A percentile compares a stretch with the other conserved stretches of the same genome.
These are phyloP conservation scores for Andrena dorsata DNA, from an alignment of 2,888 invertebrate species.

Conservation along the genomic window DNA sequence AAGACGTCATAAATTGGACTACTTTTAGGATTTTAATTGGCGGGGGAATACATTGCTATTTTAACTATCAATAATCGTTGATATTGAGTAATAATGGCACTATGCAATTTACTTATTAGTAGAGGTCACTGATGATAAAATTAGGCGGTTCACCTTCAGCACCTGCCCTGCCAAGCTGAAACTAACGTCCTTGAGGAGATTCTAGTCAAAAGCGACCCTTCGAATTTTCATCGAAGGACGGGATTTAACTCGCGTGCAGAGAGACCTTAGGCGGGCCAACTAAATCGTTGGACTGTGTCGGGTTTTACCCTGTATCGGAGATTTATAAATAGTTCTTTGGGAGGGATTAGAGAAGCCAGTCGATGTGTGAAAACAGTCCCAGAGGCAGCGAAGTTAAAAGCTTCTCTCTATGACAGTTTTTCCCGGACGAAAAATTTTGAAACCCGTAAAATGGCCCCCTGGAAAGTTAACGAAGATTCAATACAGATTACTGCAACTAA, in stretches of 20 bases:
- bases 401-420: too few relatives aligned
- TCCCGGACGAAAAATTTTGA: too few relatives aligned
- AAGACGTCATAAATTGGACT: too few relatives aligned
- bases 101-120: too few relatives aligned
- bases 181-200: background rate
- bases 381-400: background rate
- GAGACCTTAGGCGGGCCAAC: slow-evolving; percentile 38
- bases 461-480: too few relatives aligned
- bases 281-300: slow-evolving; percentile 42
- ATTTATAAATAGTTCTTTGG: slow-evolving; percentile 60
- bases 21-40: too few relatives aligned
- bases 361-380: slow-evolving; percentile 11
- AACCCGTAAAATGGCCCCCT: too few relatives aligned
- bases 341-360: slow-evolving; percentile 27
- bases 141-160: background rate
- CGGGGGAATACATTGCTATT: too few relatives aligned
- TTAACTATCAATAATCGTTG: too few relatives aligned
- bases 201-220: slow-evolving; percentile 32
- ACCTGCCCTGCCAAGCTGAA: background rate
- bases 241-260: slow-evolving; percentile 25
- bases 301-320: slow-evolving; percentile 47
- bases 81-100: too few relatives aligned
- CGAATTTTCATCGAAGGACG: slow-evolving; percentile 19
- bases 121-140: background rate
- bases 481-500: too few relatives aligned